phyloP scores from a whole-genome alignment of 2,113 vertebrate genomes.

The Orthonyx spaldingii region DNA sequence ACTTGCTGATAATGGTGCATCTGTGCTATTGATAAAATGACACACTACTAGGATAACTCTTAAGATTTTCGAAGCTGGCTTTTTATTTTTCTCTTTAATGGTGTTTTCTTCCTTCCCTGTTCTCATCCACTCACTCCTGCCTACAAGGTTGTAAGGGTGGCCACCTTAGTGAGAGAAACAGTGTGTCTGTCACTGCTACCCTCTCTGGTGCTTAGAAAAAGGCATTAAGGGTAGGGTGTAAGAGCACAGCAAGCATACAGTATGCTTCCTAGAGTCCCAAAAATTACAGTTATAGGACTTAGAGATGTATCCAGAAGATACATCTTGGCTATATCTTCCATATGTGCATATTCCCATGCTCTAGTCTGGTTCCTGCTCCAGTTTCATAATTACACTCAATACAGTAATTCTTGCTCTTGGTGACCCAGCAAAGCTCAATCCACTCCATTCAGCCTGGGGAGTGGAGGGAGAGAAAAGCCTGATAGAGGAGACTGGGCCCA shows the following conservation, averaged over 20 bases:
- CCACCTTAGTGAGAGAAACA: background rate
- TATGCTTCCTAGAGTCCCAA: background rate
- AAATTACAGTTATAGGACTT: background rate
- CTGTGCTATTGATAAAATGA: background rate
- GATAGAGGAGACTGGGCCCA: background rate
- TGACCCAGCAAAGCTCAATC: background rate
- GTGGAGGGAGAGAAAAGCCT: fast-evolving
- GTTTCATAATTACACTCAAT: background rate
- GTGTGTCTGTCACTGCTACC: background rate
- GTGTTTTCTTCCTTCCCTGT: background rate
- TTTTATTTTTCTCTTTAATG: background rate
- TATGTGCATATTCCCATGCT: background rate
- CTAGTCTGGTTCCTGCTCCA: background rate
- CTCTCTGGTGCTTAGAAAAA: background rate
- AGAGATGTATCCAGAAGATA: background rate
- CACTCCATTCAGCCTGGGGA: background rate
- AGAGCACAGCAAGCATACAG: background rate
- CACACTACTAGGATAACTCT: background rate
- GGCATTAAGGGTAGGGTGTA: background rate
- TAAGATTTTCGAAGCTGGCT: background rate
- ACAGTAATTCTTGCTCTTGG: background rate
- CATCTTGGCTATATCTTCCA: background rate
- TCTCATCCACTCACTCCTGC: background rate
- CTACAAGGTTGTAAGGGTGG: background rate
- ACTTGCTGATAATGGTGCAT: background rate